Base-by-base conservation (phyloP, 2,113 vertebrate genomes). In the Petrocephalus microphthalmus region DNA sequence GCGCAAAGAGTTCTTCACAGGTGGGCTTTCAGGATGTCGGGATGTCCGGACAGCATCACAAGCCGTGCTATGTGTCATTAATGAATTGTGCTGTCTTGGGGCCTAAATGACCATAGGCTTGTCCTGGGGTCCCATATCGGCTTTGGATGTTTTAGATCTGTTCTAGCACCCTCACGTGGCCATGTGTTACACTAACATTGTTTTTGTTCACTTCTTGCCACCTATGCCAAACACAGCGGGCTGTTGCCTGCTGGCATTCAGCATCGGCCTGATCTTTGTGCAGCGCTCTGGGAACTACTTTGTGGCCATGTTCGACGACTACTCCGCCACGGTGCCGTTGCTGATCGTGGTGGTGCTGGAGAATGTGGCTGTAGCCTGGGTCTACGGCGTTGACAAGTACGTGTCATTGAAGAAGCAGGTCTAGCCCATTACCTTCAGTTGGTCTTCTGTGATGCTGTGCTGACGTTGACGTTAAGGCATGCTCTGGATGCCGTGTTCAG, bases 221-320 rank as follows among this genome's bases (percentile, higher is more conserved):
- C 6, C 7, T 84, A 91, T 93, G 52, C 94, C 93, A 92, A 52
- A 85, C 93, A 45, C 93, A 99, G 98, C 98, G 91, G 93, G 96
- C 51, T 97, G 96, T 93, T 99, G 98, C 89, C 92, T 95, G 90
- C 71, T 98, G 90, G 97, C 98, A 64, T 99, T 99, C 94, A 94
- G 92, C 92, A 96, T 99, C 88, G 98, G 98, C 45, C 95, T 99
- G 87, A 92, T 98, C 85, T 99, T 99, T 89, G 98, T 99, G 74
- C 98, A 99, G 89, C 96, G 95, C 84, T 99, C 98, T 90, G 98
- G 98, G 92, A 99, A 98, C 95, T 99, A 99, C 94, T 99, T 96
- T 86, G 98, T 99, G 91, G 94, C 96, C 0, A 99, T 99, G 98
- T 99, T 99, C 90, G 98, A 99, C 91, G 98, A 99, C 93, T 99